Base-by-base conservation (phyloP, 2,888 invertebrate species). In the Apamea anceps region DNA sequence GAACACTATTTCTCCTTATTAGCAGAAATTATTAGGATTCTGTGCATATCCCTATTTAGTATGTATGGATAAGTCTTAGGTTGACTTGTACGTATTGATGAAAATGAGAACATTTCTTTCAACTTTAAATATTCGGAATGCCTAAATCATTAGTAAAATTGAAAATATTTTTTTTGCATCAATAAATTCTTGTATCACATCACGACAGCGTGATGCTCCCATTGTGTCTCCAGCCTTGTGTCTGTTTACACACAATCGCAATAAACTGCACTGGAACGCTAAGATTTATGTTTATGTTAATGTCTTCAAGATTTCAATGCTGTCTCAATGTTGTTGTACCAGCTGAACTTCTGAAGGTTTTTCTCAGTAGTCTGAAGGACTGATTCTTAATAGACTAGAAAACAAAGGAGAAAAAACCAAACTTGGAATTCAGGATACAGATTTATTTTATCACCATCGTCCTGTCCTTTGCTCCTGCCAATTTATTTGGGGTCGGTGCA, bases 181-280 rank as follows among this genome's bases (percentile, higher is more conserved):
- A 51, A 51, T n/a, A 32, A 32, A 10, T 57, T 0, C 6, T 18
- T 10, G 12, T 18, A 28, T 57, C 79, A 45, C 65, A 70, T 51
- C 72, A 70, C 65, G 74, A 51, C 60, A 48, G 32, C 75, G 37
- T 72, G 65, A 66, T 83, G 79, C 72, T 71, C 83, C 75, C 42
- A 75, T 85, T 85, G 86, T 86, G 51, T n/a, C 62, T 1, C 68
- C 7, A 78, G 10, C 86, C 85, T 85, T 79, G 86, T 85, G 65
- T 79, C 75, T 73, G 75, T 85, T 85, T 83, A 28, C 72, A 66
- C 2, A 84, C 79, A 75, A 71, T 68, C 18, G 72, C 51, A 75
- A 66, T 62, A 71, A 71, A 72, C 79, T 21, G 48, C 82, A 78
- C 62, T 77, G 82, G 48, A 72, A 57, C 66, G 28, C 45, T 48